Evolutionary conservation across 2,888 invertebrate species (phyloP), one percentile per base, ranked within the genome.

Genomic region (Diarsia dahlii): DNA sequence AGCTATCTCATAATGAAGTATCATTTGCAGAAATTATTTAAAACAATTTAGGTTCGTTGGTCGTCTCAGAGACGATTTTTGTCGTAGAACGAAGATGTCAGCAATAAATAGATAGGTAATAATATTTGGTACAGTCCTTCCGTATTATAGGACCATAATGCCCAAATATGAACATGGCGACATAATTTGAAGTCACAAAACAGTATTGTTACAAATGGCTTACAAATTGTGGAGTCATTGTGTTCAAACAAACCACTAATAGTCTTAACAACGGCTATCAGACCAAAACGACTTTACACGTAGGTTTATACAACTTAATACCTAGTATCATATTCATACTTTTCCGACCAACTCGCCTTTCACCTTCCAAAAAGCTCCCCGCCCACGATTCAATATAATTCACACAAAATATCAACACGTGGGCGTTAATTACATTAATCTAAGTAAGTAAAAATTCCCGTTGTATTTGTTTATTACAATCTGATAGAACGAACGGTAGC

Each of bases 381-480:
- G 52, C 88, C 88, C 74, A 87, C 87, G 64, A 60, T 56, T 50
- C 79, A 88, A 80, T 84, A 86, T 76, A 84, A 80, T 74, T 76
- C 72, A 84, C 74, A 78, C 71, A 86, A 73, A 78, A 74, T 78
- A 78, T 70, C 75, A 78, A 69, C 79, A 74, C 71, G 93, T 93
- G 92, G 92, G 91, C 91, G 93, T 93, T 92, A 92, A 93, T 93
- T 91, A 91, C 89, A 87, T 86, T 89, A 91, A 91, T 90, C 82
- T 88, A 88, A 88, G 84, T 79, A 85, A 71, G 84, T 92, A 91
- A 92, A 92, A 91, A 91, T 90, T 81, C 91, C 93, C 91, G 91
- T 91, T 91, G 84, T 90, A 84, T 91, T 92, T 89, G 90, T 91
- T 91, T 91, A 91, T 91, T 87, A 88, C 86, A 74, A 90, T 90